phyloP scores from a whole-genome alignment of 2,888 invertebrate genomes.

The Leptogaster cylindrica region DNA sequence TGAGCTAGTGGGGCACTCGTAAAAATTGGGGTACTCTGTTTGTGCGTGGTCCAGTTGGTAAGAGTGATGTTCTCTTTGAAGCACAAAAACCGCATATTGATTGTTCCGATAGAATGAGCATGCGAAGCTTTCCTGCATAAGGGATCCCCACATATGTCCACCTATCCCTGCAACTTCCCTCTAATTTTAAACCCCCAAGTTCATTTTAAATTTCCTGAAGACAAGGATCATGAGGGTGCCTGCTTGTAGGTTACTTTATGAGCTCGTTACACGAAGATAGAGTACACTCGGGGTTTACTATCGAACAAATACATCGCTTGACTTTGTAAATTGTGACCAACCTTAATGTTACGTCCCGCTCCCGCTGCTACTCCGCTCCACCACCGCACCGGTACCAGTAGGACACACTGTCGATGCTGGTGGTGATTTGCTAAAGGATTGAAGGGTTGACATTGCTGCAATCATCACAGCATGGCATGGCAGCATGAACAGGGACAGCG shows the following conservation, averaged over 20 bases:
- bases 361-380: too few relatives aligned
- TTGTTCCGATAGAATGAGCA: slow-evolving; percentile 1
- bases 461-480: slow-evolving; percentile 40
- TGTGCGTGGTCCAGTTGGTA: background rate
- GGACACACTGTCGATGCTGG: too few relatives aligned
- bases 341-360: background rate
- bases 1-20: background rate
- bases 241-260: slow-evolving; percentile 2
- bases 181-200: background rate
- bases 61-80: background rate
- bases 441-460: slow-evolving; percentile 37
- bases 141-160: background rate
- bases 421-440: slow-evolving; percentile 37
- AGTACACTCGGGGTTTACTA: background rate
- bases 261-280: background rate
- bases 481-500: slow-evolving; percentile 4
- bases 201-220: background rate
- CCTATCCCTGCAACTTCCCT: background rate
- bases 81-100: background rate
- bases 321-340: background rate
- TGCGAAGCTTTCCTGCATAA: background rate
- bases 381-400: too few relatives aligned
- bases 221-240: slow-evolving; percentile 4
- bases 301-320: slow-evolving; percentile 1
- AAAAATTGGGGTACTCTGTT: background rate